phyloP scores from a whole-genome alignment of 2,113 vertebrate genomes.

The Saguinus imperator region DNA sequence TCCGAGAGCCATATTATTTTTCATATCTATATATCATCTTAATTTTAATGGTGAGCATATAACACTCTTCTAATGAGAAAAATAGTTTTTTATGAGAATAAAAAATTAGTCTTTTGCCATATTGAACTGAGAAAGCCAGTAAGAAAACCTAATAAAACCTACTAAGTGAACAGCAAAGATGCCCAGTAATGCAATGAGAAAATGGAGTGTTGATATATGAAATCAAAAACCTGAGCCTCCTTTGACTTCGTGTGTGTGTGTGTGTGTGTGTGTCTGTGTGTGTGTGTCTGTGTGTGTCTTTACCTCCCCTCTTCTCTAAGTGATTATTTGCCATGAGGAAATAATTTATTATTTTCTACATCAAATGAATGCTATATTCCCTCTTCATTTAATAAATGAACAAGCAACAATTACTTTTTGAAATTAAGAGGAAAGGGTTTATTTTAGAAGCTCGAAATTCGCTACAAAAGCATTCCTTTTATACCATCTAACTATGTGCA shows the following conservation, averaged over 20 bases:
- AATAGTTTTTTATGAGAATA: background rate
- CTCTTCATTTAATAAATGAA: background rate
- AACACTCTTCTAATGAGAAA: background rate
- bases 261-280: too few relatives aligned
- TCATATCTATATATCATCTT: background rate
- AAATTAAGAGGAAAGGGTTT: background rate
- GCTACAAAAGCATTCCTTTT: background rate
- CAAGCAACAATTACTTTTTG: background rate
- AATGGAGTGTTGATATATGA: background rate
- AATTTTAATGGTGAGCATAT: background rate
- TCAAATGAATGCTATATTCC: background rate
- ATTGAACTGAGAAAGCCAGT: background rate
- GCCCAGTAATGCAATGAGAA: background rate
- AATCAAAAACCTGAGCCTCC: background rate
- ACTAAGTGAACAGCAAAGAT: background rate
- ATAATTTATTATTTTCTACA: conserved; percentile 4
- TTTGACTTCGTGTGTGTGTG: too few relatives aligned
- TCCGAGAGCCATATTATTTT: too few relatives aligned
- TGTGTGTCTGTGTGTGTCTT: too few relatives aligned
- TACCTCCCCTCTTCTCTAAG: background rate
- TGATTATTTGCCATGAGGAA: background rate
- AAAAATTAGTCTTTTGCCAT: background rate
- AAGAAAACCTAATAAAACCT: conserved; percentile 30
- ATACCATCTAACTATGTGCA: background rate
- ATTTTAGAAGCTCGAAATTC: background rate